These are phyloP conservation scores for Drosophila pegasa DNA, from an alignment of 2,888 invertebrate species.

Conservation along the genomic window DNA sequence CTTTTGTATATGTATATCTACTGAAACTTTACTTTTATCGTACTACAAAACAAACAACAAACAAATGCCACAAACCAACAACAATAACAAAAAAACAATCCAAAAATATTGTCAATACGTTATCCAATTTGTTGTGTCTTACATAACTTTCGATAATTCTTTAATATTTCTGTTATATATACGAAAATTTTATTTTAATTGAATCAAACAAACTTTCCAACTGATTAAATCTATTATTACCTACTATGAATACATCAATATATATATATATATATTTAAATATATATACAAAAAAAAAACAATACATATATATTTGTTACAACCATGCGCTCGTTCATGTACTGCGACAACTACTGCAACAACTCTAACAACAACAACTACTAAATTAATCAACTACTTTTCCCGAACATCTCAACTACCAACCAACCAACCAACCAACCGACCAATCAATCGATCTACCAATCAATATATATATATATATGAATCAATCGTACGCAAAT, in stretches of 20 bases:
- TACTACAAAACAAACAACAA: slow-evolving; percentile 7
- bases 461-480: slow-evolving; percentile 36
- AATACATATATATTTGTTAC: slow-evolving; percentile 35
- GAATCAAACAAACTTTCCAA: slow-evolving; percentile 41
- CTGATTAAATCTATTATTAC: slow-evolving; percentile 36
- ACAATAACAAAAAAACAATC: slow-evolving; percentile 15
- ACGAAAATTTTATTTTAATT: slow-evolving; percentile 16
- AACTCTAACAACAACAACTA: slow-evolving; percentile 62
- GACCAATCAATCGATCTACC: slow-evolving; percentile 29
- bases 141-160: slow-evolving; percentile 6
- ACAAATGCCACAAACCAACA: slow-evolving; percentile 10
- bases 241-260: slow-evolving; percentile 36
- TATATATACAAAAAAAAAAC: slow-evolving; percentile 7
- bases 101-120: slow-evolving; percentile 16
- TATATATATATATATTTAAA: slow-evolving; percentile 24
- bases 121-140: slow-evolving; percentile 41
- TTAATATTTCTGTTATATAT: slow-evolving; percentile 12
- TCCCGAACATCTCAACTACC: slow-evolving; percentile 58
- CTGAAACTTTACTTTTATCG: slow-evolving; percentile 1
- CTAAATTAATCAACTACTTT: slow-evolving; percentile 59
- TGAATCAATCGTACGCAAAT: slow-evolving; percentile 27
- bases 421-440: slow-evolving; percentile 46
- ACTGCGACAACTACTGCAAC: slow-evolving; percentile 66
- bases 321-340: slow-evolving; percentile 57
- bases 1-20: slow-evolving; percentile 14